Base-by-base conservation (phyloP, 1,140 invertebrate species). In the Achatina immaculata region DNA sequence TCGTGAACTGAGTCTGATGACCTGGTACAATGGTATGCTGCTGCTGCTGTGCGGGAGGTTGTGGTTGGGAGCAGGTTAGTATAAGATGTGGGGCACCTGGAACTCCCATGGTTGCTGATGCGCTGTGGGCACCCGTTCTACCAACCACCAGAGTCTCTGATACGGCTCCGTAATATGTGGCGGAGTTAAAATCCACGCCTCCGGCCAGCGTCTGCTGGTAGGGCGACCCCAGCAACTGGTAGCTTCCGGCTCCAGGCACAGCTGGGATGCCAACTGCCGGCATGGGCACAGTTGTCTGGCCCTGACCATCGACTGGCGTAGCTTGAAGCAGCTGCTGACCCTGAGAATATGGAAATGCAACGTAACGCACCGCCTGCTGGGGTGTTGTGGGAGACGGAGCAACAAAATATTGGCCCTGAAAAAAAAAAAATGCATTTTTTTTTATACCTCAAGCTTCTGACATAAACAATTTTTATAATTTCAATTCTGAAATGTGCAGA, bases 251-350 rank as follows among this genome's bases (percentile, higher is more conserved):
- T 2, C 51, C 74, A 40, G 48, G 45, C 21, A 75, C 31, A 21
- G 51, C 48, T 38, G 74, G 74, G 21, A 58, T 40, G 19, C 74
- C 55, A 43, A 76, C 42, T 0, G 74, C 74, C n/a, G 74, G 74
- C 74, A 76, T 76, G 36, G 74, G 74, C n/a, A 76, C 74, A 58
- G 74, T 76, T 40, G 74, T 76, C 36, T 76, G 74, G 1, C 74
- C 74, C 36, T 62, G 55, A 16, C 74, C 38, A 40, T 76, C 74
- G 1, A 76, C 74, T 4, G 74, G 74, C 0, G 74, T 43, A 4
- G 74, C 51, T 51, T 73, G 71, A 19, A 73, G 28, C 7, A 73
- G 40, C 14, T 43, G 71, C 43, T 73, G 71, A 4, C 38, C 68
- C 42, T 62, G 74, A 28, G 74, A 34, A 24, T 76, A 21, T 28